Evolutionary conservation across 2,797 vertebrate genomes (phyloP).

Genomic region (Lates japonicus): DNA sequence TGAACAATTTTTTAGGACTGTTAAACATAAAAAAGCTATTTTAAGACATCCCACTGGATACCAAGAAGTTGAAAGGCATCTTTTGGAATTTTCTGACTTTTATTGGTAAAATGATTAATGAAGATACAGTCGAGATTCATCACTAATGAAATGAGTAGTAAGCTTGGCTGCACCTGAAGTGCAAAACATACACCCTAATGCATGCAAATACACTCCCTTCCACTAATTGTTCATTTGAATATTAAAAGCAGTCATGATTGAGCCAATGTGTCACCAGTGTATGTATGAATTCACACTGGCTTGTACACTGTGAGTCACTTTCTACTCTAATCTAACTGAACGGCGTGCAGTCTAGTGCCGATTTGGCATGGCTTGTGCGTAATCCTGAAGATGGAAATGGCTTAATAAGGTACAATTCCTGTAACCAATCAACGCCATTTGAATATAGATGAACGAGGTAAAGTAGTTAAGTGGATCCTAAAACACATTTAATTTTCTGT

Average conservation of each 20-base stretch:
- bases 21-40: neutral
- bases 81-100: neutral
- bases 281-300: constrained; percentile 31
- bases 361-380: too few species aligned
- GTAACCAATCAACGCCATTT: constrained; percentile 1
- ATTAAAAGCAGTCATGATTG: constrained; percentile 36
- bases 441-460: neutral
- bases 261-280: constrained; percentile 42
- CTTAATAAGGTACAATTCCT: constrained; percentile 13
- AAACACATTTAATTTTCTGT: neutral
- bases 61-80: neutral
- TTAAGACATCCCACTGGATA: neutral
- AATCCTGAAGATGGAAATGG: neutral
- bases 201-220: constrained; percentile 15
- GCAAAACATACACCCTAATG: neutral
- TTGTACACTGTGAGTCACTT: constrained; percentile 61
- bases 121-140: neutral
- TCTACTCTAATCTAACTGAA: constrained; percentile 60
- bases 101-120: neutral
- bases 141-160: neutral
- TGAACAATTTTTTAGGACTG: neutral
- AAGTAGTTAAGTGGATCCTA: neutral
- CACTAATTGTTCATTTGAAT: constrained; percentile 8
- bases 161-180: neutral
- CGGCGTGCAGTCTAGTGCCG: too few species aligned